Evolutionary conservation across 2,888 invertebrate genomes (phyloP), one percentile per base, ranked within the genome.

Genomic region (Drosophila planitibia): DNA sequence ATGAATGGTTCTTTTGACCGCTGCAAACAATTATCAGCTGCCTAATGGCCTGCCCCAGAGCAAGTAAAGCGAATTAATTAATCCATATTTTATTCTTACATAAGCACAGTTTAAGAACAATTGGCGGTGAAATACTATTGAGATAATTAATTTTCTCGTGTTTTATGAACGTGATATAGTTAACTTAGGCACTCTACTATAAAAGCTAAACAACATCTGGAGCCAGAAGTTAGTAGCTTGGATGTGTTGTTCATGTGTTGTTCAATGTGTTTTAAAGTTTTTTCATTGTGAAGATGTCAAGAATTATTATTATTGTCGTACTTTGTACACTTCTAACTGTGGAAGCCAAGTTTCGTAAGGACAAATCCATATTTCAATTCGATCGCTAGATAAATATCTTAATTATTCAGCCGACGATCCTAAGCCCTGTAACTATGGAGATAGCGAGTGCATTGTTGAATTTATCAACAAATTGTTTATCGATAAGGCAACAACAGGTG

Each of bases 371-470:
- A 12, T 4, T 7, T 3, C 6, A 22, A 44, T 22, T 22, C 14
- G 14, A 28, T 32, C 4, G 7, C 14, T 16, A 14, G n/a, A 28
- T 35, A 64, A 51, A 6, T 39, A 19, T 19, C 22, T 6, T 6
- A 6, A 37, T 22, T 64, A 19, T 22, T 28, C 35, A 91, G 92
- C 92, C 14, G 66, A 79, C 6, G 84, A 91, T 61, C 91, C 92
- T 0, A 86, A 87, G 35, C 91, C 91, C 1, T 92, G 92, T 55
- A 90, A 87, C 66, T 81, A 83, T 70, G 91, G 79, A 6, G 91
- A 92, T 28, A 55, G 60, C 1, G 78, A 80, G 2, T 92, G 92
- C 53, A 75, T 92, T 10, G 22, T 73, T 0, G 81, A 85, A 33
- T 41, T 69, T 0, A 41, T 79, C 3, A 87, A 91, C 53, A 74